Conservation (phyloP, 2,113 vertebrate genomes). For the Cathartes aura region DNA sequence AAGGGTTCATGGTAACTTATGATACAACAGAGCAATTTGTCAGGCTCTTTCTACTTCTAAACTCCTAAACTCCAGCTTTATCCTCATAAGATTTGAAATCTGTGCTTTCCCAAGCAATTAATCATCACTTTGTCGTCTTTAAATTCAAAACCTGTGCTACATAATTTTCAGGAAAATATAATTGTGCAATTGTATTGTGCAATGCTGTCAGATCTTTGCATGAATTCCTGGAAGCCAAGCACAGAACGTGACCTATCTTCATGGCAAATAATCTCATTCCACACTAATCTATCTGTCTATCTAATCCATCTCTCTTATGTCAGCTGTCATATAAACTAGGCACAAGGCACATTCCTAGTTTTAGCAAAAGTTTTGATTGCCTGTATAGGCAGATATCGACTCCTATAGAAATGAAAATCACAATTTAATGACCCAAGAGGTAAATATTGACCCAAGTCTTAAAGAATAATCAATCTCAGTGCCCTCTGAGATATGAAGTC, state of each 20-base stretch:
- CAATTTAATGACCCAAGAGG: constrained; percentile 54
- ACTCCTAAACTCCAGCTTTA: background rate
- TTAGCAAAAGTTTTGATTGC: constrained; percentile 11
- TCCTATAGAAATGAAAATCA: constrained; percentile 49
- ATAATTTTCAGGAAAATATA: constrained; percentile 8
- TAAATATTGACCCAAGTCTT: constrained; percentile 66
- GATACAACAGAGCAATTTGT: background rate
- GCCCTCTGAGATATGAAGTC: constrained; percentile 34
- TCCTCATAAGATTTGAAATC: background rate
- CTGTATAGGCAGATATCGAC: constrained; percentile 45
- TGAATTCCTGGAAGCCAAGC: background rate
- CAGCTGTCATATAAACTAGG: background rate
- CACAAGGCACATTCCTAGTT: background rate
- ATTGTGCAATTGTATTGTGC: background rate
- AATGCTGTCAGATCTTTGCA: background rate
- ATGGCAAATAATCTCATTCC: background rate
- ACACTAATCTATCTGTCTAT: background rate
- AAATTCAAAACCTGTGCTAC: background rate
- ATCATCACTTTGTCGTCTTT: background rate
- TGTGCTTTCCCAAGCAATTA: background rate
- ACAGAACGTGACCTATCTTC: background rate
- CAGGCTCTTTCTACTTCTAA: background rate
- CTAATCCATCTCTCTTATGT: background rate
- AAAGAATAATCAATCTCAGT: constrained; percentile 54
- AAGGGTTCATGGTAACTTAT: background rate